Conservation (phyloP, 2,113 vertebrate genomes). For the Alexandromys fortis region DNA sequence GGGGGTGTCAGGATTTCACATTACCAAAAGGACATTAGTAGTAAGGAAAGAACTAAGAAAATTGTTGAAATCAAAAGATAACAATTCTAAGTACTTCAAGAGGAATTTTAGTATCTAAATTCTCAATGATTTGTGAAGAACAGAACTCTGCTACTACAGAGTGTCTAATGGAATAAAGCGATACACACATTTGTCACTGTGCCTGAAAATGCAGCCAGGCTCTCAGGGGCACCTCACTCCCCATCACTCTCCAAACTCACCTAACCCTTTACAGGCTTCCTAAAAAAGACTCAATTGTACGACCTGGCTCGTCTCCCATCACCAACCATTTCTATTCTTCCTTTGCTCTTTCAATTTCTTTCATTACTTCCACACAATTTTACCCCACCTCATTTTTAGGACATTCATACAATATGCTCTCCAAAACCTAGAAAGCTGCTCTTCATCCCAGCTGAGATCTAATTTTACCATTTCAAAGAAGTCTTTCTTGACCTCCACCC, state of each 20-base stretch:
- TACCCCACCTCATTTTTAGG: not conserved
- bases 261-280: not conserved
- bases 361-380: not conserved
- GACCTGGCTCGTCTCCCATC: not conserved
- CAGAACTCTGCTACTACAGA: conserved; percentile 34
- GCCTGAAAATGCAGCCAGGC: conserved; percentile 13
- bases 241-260: conserved; percentile 22
- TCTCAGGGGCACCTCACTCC: not conserved
- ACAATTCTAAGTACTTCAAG: conserved; percentile 37
- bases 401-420: conserved; percentile 12
- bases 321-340: not conserved
- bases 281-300: not conserved
- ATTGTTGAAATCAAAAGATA: conserved; percentile 26
- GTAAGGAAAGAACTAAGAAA: conserved; percentile 34
- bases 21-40: conserved; percentile 44
- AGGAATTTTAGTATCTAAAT: conserved; percentile 33
- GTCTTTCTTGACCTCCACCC: not conserved
- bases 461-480: conserved; percentile 20
- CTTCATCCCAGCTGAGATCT: conserved; percentile 35
- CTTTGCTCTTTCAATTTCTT: not conserved
- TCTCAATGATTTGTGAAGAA: conserved; percentile 52
- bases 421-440: conserved; percentile 29
- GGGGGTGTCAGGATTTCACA: not conserved
- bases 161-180: conserved; percentile 1
- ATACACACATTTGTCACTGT: conserved; percentile 5